Evolutionary conservation across 1,140 invertebrate genomes (phyloP), one percentile per base, ranked within the genome.

Genomic region (Lerema accius): DNA sequence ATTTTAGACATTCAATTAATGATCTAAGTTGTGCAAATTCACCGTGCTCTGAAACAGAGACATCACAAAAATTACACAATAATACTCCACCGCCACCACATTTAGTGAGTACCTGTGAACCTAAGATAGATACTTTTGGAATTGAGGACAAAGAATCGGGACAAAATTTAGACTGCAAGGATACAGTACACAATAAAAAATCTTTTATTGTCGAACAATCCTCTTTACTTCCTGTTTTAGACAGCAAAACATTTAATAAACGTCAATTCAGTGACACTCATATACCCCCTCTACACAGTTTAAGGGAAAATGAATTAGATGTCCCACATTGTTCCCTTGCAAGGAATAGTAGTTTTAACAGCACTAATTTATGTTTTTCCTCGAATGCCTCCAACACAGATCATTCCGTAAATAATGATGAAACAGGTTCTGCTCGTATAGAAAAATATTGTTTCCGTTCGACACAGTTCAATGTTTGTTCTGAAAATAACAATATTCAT

Each of bases 391-490:
- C n/a, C n/a, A n/a, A 35, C 10, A 23, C 9, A 6, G 35, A 51
- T 51, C 28, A 17, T 17, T 4, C 3, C 3, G 13, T 17, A 10
- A 7, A 48, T 6, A 13, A 62, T 16, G 16, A 13, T 32, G 6
- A 48, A 4, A 49, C 73, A 19, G 61, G 61, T 39, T 65, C 71
- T 4, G 78, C 16, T 23, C n/a, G n/a, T 14, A 37, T 46, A 46
- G 55, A 70, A 16, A 71, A 65, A 49, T 79, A 70, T 64, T 55
- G 53, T 23, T 76, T 70, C 46, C 64, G 65, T 0, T 26, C 77
- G 26, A 76, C 70, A 14, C 70, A 86, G 53, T 49, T 74, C 35
- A 71, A 79, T 42, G 45, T 84, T 14, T 70, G 62, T 7, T 79
- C 73, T 14, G 72, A 76, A 71, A 72, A 60, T 50, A 51, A 55